Percentiles rank a stretch among this genome's conserved stretches.
These are phyloP conservation scores for Poicephalus meyeri DNA, from an alignment of 2,113 vertebrate genomes.

Conservation along the genomic window DNA sequence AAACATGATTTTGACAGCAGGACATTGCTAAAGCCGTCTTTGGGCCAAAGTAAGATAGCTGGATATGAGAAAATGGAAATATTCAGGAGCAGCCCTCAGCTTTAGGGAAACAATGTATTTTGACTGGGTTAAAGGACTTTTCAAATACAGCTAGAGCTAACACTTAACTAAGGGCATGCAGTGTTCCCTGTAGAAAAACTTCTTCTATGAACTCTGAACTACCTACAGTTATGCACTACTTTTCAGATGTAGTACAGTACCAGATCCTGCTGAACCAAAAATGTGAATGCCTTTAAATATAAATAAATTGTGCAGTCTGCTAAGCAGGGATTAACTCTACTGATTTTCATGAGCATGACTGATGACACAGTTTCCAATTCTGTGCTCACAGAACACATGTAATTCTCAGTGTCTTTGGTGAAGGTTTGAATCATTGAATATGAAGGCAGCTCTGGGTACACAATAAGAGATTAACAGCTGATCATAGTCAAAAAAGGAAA, in stretches of 20 bases:
- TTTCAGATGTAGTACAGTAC: background rate
- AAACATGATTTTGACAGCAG: background rate
- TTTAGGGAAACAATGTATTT: background rate
- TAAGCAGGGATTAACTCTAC: constrained; percentile 15
- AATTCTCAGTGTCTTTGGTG: background rate
- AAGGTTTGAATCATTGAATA: background rate
- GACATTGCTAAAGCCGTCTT: background rate
- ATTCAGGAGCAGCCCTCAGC: background rate
- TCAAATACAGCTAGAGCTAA: background rate
- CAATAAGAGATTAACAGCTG: background rate
- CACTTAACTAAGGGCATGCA: background rate
- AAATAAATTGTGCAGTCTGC: constrained; percentile 29
- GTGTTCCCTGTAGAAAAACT: background rate
- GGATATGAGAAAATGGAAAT: background rate
- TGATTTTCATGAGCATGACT: background rate
- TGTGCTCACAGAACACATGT: background rate
- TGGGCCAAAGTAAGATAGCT: background rate
- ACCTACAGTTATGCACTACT: background rate
- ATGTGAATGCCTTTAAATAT: background rate
- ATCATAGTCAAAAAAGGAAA: background rate
- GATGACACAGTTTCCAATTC: background rate
- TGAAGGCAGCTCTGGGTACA: background rate
- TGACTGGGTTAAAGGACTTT: background rate
- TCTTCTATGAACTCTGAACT: background rate
- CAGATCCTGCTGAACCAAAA: background rate